Percentiles rank a stretch among this genome's conserved stretches.
Conservation (phyloP, 2,797 vertebrate species). For the Cephalopachus bancanus region DNA sequence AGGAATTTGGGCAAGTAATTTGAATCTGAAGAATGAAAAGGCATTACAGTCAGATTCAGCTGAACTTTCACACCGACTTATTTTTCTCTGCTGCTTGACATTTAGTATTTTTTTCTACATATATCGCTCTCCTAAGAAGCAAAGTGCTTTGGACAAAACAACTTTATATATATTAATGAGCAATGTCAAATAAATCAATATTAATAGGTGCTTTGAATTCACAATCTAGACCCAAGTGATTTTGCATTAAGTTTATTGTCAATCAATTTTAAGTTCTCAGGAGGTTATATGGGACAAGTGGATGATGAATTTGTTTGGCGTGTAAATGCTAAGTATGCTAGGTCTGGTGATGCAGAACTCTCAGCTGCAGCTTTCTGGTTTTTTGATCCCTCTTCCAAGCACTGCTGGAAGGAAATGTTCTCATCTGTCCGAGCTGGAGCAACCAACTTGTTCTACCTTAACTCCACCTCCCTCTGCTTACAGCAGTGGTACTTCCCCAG, state of each 20-base stretch:
- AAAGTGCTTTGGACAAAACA: not conserved
- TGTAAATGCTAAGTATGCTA: not conserved
- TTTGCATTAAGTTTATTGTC: conserved; percentile 62
- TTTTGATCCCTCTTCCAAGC: not conserved
- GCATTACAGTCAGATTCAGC: not conserved
- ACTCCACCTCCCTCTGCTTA: not conserved
- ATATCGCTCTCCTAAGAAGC: conserved; percentile 28
- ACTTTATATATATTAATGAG: not conserved
- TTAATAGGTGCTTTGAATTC: conserved; percentile 36
- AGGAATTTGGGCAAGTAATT: not conserved
- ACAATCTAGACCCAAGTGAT: not conserved
- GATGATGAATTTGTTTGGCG: conserved; percentile 15
- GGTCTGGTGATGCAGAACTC: not conserved
- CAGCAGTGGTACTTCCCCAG: not conserved
- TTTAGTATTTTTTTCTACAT: not conserved
- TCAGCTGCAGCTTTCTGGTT: not conserved
- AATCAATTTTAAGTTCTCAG: conserved; percentile 29
- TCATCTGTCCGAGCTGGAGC: not conserved
- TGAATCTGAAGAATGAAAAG: not conserved
- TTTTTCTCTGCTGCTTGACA: not conserved
- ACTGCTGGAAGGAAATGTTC: accelerated
- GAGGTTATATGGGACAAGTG: not conserved
- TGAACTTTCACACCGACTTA: not conserved
- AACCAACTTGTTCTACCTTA: not conserved
- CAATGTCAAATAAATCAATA: conserved; percentile 65